phyloP scores from a whole-genome alignment of 2,797 vertebrate genomes.

The Alauda arvensis region DNA sequence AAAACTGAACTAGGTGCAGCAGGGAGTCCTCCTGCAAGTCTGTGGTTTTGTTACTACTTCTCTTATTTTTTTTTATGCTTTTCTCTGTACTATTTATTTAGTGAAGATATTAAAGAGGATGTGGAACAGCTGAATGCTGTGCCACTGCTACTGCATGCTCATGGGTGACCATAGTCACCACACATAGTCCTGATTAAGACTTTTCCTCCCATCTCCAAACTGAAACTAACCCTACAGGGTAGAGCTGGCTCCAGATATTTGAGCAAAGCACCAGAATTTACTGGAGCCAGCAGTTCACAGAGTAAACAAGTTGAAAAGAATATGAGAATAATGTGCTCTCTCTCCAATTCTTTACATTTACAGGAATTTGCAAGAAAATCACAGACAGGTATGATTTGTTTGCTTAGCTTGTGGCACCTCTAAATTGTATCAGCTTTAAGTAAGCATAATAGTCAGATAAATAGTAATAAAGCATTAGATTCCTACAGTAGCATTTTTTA shows the following conservation, averaged over 20 bases:
- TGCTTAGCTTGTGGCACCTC: neutral
- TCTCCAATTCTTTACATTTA: neutral
- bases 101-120: neutral
- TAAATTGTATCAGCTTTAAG: neutral
- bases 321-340: neutral
- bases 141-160: neutral
- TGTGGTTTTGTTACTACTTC: neutral
- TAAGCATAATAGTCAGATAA: neutral
- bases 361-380: neutral
- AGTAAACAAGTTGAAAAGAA: neutral
- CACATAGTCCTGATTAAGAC: neutral
- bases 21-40: neutral
- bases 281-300: neutral
- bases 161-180: fast-evolving
- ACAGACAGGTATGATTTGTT: neutral
- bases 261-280: neutral
- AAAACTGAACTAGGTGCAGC: neutral
- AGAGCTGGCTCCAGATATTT: neutral
- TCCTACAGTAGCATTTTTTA: neutral
- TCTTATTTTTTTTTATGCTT: neutral
- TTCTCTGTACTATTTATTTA: neutral
- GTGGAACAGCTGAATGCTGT: neutral
- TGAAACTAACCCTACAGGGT: neutral
- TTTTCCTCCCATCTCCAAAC: neutral
- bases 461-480: neutral